phyloP scores from a whole-genome alignment of 2,888 invertebrate species.

The Ochropleura plecta region DNA sequence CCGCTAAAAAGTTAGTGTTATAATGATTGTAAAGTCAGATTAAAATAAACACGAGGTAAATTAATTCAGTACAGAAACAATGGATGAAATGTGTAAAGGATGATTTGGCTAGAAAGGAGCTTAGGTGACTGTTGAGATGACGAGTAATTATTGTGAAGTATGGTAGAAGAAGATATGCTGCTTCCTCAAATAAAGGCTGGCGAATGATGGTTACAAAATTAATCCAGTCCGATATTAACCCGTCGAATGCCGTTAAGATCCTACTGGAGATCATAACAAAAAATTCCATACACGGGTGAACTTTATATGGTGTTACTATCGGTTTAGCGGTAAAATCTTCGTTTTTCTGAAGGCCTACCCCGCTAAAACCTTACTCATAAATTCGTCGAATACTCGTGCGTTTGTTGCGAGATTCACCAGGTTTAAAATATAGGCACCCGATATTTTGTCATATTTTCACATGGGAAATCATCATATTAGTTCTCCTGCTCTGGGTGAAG shows the following conservation, averaged over 20 bases:
- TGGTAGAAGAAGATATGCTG: neutral
- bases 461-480: no score
- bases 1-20: slow-evolving; percentile 15
- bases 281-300: no score
- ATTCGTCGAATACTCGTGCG: no score
- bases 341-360: no score
- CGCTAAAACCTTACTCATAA: no score
- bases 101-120: neutral
- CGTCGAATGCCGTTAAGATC: no score
- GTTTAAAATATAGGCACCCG: neutral
- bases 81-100: neutral
- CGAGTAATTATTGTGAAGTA: neutral
- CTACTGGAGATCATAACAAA: no score
- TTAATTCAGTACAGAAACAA: neutral
- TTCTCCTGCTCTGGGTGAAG: no score
- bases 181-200: neutral
- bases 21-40: slow-evolving; percentile 21
- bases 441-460: neutral
- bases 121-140: neutral
- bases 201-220: neutral
- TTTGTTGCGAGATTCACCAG: no score
- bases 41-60: neutral
- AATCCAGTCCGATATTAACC: neutral
- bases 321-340: no score
- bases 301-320: no score